Percentiles rank a stretch among this genome's conserved stretches.
Conservation (phyloP, 2,797 vertebrate species). For the Crypturellus tataupa region DNA sequence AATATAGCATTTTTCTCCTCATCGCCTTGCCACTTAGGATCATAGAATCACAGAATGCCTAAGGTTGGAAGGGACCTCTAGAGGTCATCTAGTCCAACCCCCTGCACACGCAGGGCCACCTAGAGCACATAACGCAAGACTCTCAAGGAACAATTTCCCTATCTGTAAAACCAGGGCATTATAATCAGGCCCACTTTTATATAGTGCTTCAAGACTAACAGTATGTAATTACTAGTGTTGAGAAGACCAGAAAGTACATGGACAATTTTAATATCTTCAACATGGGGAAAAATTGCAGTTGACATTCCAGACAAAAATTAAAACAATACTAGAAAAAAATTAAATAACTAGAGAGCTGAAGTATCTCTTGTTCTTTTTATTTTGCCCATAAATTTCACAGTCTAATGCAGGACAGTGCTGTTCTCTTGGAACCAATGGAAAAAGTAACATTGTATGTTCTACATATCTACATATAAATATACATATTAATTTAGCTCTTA, state of each 20-base stretch:
- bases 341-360: background rate
- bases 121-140: too few species aligned
- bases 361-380: background rate
- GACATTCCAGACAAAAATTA: background rate
- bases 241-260: background rate
- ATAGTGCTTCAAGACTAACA: background rate
- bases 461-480: background rate
- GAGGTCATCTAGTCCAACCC: too few species aligned
- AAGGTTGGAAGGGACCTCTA: too few species aligned
- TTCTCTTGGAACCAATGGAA: background rate
- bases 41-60: too few species aligned
- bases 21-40: background rate
- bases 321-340: background rate
- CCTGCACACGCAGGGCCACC: too few species aligned
- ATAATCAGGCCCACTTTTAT: background rate
- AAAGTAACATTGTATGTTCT: background rate
- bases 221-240: background rate
- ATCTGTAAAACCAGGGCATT: background rate
- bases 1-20: background rate
- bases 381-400: background rate
- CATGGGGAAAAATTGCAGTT: background rate
- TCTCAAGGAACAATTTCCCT: background rate
- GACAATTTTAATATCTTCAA: background rate
- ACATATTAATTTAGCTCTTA: background rate
- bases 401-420: background rate